Evolutionary conservation across 1,140 invertebrate species (phyloP).

Genomic region (Tetramorium alpestre): DNA sequence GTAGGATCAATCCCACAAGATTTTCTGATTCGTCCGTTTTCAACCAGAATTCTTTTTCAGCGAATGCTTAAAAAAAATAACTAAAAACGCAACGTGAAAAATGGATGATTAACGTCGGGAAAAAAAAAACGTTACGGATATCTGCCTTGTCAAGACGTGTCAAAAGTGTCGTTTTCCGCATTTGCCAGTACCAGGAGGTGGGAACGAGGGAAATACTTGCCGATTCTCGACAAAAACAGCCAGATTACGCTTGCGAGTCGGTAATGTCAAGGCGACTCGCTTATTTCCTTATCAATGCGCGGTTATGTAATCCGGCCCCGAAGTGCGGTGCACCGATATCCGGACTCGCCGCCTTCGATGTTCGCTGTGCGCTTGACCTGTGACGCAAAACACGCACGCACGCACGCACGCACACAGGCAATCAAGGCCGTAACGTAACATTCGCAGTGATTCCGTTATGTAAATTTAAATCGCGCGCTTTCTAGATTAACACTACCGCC

Average conservation of each 20-base stretch:
- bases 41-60: too few species aligned
- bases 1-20: too few species aligned
- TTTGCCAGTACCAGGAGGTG: neutral
- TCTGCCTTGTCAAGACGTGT: neutral
- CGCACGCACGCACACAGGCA: conserved; percentile 21
- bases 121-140: neutral
- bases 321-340: conserved; percentile 70
- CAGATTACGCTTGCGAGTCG: conserved; percentile 42
- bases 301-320: conserved; percentile 61
- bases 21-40: too few species aligned
- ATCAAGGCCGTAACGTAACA: conserved; percentile 61
- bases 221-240: conserved; percentile 47
- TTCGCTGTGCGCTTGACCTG: conserved; percentile 73
- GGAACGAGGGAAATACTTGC: too few species aligned
- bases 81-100: neutral
- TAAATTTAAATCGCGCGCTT: conserved; percentile 44
- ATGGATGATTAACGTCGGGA: neutral
- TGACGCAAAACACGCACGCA: conserved; percentile 65
- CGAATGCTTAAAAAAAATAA: neutral
- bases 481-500: neutral
- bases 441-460: conserved; percentile 54
- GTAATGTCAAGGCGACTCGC: conserved; percentile 74
- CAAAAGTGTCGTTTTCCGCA: neutral
- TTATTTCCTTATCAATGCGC: conserved; percentile 73
- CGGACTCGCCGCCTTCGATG: conserved; percentile 71